Evolutionary conservation across 2,888 invertebrate species (phyloP).

Genomic region (Agrilus biguttatus): DNA sequence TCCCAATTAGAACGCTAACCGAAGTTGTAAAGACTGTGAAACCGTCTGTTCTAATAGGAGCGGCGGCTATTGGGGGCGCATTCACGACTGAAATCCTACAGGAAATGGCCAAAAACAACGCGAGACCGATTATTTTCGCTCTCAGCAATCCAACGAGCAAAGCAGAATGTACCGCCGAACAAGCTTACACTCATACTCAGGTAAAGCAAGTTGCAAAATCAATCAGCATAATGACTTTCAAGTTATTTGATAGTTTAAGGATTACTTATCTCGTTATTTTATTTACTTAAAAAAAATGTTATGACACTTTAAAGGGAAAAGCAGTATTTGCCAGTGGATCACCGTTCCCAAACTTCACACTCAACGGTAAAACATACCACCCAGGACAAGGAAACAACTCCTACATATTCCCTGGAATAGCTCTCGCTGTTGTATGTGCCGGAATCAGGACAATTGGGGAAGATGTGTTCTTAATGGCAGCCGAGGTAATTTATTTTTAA

Average conservation of each 20-base stretch:
- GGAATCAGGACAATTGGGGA: conserved; percentile 84
- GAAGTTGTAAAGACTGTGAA: conserved; percentile 70
- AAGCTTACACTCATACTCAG: conserved; percentile 78
- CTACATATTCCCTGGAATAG: conserved; percentile 94
- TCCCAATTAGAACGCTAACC: conserved; percentile 59
- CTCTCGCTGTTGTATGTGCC: conserved; percentile 77
- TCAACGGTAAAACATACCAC: conserved; percentile 62
- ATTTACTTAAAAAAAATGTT: not conserved
- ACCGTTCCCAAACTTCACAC: conserved; percentile 77
- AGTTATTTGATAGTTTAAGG: not conserved
- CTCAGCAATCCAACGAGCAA: conserved; percentile 96
- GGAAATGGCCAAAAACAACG: conserved; percentile 73
- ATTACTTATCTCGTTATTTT: not conserved
- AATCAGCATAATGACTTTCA: not conserved
- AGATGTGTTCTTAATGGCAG: conserved; percentile 81
- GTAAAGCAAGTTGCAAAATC: conserved; percentile 32
- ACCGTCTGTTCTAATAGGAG: conserved; percentile 88
- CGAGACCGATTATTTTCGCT: conserved; percentile 88
- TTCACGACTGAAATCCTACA: conserved; percentile 78
- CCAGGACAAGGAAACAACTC: conserved; percentile 98
- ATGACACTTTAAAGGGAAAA: conserved; percentile 48
- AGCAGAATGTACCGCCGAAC: conserved; percentile 99
- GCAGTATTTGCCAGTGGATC: conserved; percentile 94
- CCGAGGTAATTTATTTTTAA: conserved; percentile 44
- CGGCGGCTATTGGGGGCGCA: conserved; percentile 87